These are phyloP conservation scores for Xiphydria camelus DNA, from an alignment of 2,888 invertebrate genomes.

Conservation along the genomic window DNA sequence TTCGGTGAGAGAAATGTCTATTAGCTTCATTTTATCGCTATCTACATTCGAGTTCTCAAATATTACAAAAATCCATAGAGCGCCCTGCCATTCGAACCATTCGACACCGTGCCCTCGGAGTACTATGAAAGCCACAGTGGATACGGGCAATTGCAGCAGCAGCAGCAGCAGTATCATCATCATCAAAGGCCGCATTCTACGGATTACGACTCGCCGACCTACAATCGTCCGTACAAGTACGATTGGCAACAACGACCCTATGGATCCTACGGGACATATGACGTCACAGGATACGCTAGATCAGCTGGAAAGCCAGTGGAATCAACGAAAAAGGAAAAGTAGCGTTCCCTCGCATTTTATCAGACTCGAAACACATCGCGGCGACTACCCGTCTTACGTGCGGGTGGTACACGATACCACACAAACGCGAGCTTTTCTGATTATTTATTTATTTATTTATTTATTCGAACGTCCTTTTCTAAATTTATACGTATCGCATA, in stretches of 20 bases:
- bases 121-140: conserved; percentile 1
- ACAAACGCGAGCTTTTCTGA: too few relatives aligned
- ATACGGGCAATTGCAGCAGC: neutral
- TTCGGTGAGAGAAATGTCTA: conserved; percentile 32
- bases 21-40: conserved; percentile 24
- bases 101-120: conserved; percentile 11
- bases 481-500: too few relatives aligned
- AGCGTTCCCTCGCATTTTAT: too few relatives aligned
- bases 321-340: neutral
- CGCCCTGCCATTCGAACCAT: conserved; percentile 13
- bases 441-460: too few relatives aligned
- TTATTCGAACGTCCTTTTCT: too few relatives aligned
- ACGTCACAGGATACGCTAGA: conserved; percentile 6
- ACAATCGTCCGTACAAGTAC: conserved; percentile 13
- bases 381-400: neutral
- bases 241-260: too few relatives aligned
- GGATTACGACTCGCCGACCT: conserved; percentile 9
- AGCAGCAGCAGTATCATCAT: conserved; percentile 4
- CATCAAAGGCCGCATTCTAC: conserved; percentile 10
- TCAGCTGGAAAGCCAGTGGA: neutral
- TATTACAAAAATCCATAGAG: too few relatives aligned
- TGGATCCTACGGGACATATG: conserved; percentile 5
- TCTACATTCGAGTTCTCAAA: too few relatives aligned
- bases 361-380: neutral
- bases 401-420: too few relatives aligned